Evolutionary conservation across 2,888 invertebrate genomes (phyloP).

Genomic region (Aspidapion aeneum): DNA sequence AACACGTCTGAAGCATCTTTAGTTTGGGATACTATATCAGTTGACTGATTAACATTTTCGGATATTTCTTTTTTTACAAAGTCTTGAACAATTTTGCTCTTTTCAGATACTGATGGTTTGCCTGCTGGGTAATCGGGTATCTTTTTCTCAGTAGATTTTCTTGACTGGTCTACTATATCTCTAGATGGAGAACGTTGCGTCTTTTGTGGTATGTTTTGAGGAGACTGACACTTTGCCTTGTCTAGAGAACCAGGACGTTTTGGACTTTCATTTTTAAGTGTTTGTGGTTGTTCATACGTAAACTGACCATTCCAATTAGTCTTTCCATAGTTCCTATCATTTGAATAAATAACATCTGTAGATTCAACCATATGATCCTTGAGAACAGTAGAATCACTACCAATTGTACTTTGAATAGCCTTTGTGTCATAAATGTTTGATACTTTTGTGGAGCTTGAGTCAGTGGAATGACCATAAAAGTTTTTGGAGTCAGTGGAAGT

Average conservation of each 20-base stretch:
- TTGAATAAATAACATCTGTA: constrained; percentile 44
- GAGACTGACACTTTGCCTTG: not conserved
- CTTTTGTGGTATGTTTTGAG: not conserved
- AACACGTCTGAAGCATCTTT: not conserved
- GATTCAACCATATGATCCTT: constrained; percentile 49
- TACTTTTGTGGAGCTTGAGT: constrained; percentile 38
- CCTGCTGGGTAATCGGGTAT: constrained; percentile 13
- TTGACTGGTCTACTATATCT: not conserved
- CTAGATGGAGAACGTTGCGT: not conserved
- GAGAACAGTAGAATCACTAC: constrained; percentile 49
- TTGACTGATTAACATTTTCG: constrained; percentile 33
- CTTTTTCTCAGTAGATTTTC: not conserved
- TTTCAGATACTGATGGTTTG: constrained; percentile 7
- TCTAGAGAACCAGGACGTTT: constrained; percentile 1
- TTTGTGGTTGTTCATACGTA: constrained; percentile 38
- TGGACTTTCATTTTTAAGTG: constrained; percentile 17
- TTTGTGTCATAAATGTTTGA: constrained; percentile 43
- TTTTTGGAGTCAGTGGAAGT: constrained; percentile 37
- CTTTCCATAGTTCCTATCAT: constrained; percentile 46
- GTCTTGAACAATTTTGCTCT: constrained; percentile 17
- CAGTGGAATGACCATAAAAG: constrained; percentile 42
- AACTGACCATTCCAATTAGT: constrained; percentile 47
- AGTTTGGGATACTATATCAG: constrained; percentile 10
- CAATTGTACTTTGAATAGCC: constrained; percentile 45
- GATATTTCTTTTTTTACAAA: constrained; percentile 34